Conservation (phyloP, 2,888 invertebrate species). For the Digitonthophagus gazella region DNA sequence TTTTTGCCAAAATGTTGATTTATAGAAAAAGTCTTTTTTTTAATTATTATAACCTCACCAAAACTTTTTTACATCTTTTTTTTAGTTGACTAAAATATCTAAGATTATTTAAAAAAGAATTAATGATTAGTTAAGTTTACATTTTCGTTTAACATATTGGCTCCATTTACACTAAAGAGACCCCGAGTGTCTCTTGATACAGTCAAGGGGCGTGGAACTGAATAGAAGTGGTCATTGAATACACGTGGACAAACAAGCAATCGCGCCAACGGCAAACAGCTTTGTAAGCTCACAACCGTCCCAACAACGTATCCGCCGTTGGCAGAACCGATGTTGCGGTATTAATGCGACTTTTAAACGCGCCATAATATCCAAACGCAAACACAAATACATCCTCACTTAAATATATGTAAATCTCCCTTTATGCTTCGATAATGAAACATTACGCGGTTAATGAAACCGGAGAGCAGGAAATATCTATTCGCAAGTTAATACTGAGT, state of each 20-base stretch:
- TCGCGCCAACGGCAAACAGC: not conserved
- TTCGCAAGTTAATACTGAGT: not conserved
- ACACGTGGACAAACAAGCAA: not conserved
- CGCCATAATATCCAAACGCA: not conserved
- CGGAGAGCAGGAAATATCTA: too few species aligned
- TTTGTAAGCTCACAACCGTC: not conserved
- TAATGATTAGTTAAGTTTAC: too few species aligned
- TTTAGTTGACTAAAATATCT: too few species aligned
- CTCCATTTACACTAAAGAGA: not conserved
- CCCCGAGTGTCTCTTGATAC: not conserved
- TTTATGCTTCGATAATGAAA: too few species aligned
- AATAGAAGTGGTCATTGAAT: not conserved
- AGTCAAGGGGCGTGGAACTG: not conserved
- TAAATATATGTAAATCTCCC: not conserved
- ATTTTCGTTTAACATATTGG: not conserved
- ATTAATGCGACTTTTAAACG: not conserved
- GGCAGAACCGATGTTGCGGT: not conserved
- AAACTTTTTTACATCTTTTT: too few species aligned
- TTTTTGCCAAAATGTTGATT: too few species aligned
- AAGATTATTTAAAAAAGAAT: too few species aligned
- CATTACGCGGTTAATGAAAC: too few species aligned
- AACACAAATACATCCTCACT: not conserved
- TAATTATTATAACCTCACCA: too few species aligned
- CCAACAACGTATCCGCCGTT: not conserved
- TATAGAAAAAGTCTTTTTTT: too few species aligned